phyloP scores from a whole-genome alignment of 2,797 vertebrate species.

The Mus caroli region DNA sequence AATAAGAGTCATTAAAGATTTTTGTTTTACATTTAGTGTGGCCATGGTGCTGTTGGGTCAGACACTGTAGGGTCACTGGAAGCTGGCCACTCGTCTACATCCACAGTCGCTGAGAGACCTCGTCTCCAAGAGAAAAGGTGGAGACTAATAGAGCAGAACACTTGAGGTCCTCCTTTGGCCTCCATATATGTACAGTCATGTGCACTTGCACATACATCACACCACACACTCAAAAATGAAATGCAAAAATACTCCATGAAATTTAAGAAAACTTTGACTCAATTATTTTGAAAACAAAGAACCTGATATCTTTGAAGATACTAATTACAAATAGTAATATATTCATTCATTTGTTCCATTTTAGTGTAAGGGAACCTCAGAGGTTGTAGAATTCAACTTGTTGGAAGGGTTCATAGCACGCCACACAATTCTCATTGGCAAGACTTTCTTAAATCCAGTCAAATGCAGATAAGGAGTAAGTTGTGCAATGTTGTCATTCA shows the following conservation, averaged over 20 bases:
- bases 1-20: not conserved
- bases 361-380: constrained; percentile 20
- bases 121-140: not conserved
- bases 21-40: not conserved
- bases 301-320: not conserved
- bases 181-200: not conserved
- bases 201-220: not conserved
- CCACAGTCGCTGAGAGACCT: not conserved
- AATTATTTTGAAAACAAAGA: constrained; percentile 12
- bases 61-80: not conserved
- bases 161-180: not conserved
- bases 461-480: not conserved
- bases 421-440: not conserved
- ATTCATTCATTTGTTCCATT: constrained; percentile 27
- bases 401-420: not conserved
- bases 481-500: not conserved
- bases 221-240: not conserved
- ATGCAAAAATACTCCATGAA: not conserved
- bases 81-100: not conserved
- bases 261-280: constrained; percentile 3
- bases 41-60: not conserved
- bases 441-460: not conserved
- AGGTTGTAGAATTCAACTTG: not conserved
- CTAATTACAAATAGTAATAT: not conserved
- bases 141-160: not conserved